Evolutionary conservation across 2,797 vertebrate species (phyloP).

Genomic region (Halcyon smyrnensis): DNA sequence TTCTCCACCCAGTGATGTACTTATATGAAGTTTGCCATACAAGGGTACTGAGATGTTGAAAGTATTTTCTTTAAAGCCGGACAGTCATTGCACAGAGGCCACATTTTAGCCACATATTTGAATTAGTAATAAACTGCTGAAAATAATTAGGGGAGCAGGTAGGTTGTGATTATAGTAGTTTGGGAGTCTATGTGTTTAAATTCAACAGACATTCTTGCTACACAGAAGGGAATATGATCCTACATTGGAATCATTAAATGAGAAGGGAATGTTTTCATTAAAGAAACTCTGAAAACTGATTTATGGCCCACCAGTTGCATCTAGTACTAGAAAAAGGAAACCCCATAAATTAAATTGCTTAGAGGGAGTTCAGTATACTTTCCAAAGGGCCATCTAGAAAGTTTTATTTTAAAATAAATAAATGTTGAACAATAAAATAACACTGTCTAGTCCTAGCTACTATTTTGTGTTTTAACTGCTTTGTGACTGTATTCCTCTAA

Average conservation of each 20-base stretch:
- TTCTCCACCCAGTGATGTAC: not conserved
- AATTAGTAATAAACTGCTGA: conserved; percentile 47
- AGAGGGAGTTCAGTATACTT: conserved; percentile 22
- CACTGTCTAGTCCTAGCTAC: not conserved
- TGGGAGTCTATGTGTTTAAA: not conserved
- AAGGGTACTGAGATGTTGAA: not conserved
- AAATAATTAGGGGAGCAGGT: conserved; percentile 19
- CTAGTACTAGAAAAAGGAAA: conserved; percentile 16
- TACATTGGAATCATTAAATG: conserved; percentile 27
- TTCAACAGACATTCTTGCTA: not conserved
- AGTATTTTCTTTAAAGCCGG: not conserved
- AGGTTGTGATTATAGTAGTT: conserved; percentile 7
- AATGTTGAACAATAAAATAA: conserved; percentile 38
- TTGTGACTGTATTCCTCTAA: not conserved
- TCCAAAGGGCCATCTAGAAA: conserved; percentile 40
- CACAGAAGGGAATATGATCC: conserved; percentile 2
- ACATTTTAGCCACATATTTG: conserved; percentile 5
- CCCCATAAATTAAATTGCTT: conserved; percentile 64
- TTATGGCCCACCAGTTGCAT: conserved; percentile 41
- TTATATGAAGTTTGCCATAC: not conserved
- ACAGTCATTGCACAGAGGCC: not conserved
- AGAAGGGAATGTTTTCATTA: conserved; percentile 57
- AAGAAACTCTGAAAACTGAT: conserved; percentile 56
- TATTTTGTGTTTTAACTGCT: not conserved
- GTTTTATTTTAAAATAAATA: conserved; percentile 54